Percentiles rank a stretch among this genome's conserved stretches.
Conservation (phyloP, 2,888 invertebrate species). For the Oxyscelio sp. region DNA sequence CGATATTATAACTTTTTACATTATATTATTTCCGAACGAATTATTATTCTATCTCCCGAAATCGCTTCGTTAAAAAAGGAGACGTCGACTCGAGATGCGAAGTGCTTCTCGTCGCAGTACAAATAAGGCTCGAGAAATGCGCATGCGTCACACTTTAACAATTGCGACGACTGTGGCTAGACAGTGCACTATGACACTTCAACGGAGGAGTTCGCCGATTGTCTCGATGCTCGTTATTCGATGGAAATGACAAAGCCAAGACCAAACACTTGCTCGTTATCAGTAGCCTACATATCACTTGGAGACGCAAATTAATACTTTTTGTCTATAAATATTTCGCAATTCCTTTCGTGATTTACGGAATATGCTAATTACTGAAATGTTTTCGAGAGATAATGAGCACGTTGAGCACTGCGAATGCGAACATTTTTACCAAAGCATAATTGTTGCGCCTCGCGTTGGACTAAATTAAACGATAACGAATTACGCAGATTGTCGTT, state of each 20-base stretch:
- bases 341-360: not conserved
- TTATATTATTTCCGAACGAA: conserved; percentile 50
- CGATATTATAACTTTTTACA: conserved; percentile 59
- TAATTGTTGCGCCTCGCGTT: conserved; percentile 15
- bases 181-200: conserved; percentile 16
- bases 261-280: conserved; percentile 23
- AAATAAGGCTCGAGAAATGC: not conserved
- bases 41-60: conserved; percentile 50
- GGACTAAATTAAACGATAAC: conserved; percentile 49
- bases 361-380: conserved; percentile 10
- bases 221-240: conserved; percentile 17
- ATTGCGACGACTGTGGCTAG: not conserved
- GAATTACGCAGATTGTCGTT: conserved; percentile 44
- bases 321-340: conserved; percentile 13
- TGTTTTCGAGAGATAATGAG: conserved; percentile 2
- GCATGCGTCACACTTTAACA: not conserved
- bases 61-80: conserved; percentile 40
- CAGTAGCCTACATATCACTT: conserved; percentile 18
- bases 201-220: conserved; percentile 12
- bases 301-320: conserved; percentile 23
- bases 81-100: not conserved
- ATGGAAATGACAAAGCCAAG: conserved; percentile 21
- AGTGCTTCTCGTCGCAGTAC: not conserved
- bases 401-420: conserved; percentile 1
- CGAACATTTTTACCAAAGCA: no score